Percentiles rank a stretch among this genome's conserved stretches.
These are phyloP conservation scores for Vanacampus margaritifer DNA, from an alignment of 2,113 vertebrate genomes.

Conservation along the genomic window DNA sequence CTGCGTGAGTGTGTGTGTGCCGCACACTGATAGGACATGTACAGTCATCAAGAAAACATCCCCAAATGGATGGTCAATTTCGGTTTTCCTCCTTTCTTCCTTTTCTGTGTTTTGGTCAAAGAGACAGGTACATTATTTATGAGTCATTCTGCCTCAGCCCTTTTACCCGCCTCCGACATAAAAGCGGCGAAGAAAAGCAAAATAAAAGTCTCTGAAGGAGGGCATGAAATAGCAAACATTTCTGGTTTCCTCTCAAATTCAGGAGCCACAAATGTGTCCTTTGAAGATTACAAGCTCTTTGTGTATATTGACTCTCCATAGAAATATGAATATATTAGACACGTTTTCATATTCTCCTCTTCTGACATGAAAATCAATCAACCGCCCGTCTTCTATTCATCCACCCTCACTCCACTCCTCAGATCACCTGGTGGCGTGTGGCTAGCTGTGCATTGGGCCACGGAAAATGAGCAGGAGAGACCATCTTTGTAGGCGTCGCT, in stretches of 20 bases:
- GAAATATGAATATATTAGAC: constrained; percentile 13
- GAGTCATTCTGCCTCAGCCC: constrained; percentile 35
- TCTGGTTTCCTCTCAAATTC: constrained; percentile 29
- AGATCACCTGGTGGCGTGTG: constrained; percentile 39
- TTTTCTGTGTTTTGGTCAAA: constrained; percentile 21
- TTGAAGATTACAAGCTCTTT: constrained; percentile 12
- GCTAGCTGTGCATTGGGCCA: constrained; percentile 47
- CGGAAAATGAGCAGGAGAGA: constrained; percentile 53
- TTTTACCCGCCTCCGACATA: constrained; percentile 26
- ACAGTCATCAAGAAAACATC: constrained; percentile 35
- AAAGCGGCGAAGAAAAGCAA: constrained; percentile 24
- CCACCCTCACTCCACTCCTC: constrained; percentile 15
- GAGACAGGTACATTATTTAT: constrained; percentile 60
- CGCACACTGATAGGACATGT: constrained; percentile 31
- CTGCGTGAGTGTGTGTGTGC: constrained; percentile 11
- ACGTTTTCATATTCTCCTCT: constrained; percentile 17
- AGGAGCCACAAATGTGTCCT: constrained; percentile 22
- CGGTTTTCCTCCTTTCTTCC: constrained; percentile 3
- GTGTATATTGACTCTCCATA: background rate
- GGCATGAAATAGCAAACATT: constrained; percentile 41
- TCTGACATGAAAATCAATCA: constrained; percentile 32
- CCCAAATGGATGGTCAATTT: constrained; percentile 5
- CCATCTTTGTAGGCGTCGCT: constrained; percentile 61
- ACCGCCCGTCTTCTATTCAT: constrained; percentile 14
- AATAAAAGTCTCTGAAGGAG: constrained; percentile 28